These are phyloP conservation scores for Clarias batrachus DNA, from an alignment of 2,113 vertebrate species.

Conservation along the genomic window DNA sequence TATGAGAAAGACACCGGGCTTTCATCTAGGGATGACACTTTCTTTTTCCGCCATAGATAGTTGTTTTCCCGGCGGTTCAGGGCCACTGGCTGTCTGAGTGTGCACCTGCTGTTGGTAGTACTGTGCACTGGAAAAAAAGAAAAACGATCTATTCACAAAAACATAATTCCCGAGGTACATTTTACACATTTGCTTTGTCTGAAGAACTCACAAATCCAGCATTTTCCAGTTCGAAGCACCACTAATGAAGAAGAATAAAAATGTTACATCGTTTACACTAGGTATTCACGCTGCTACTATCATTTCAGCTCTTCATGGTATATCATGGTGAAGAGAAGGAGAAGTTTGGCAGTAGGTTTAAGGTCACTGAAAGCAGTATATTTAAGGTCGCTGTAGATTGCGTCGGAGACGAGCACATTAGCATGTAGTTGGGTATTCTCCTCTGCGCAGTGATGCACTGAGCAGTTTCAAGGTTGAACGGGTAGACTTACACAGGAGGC, in stretches of 20 bases:
- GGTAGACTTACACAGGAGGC: neutral
- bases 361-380: slow-evolving; percentile 41
- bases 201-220: neutral
- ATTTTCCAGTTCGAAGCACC: neutral
- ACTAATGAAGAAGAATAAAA: no score
- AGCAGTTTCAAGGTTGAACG: slow-evolving; percentile 37
- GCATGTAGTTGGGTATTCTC: slow-evolving; percentile 40
- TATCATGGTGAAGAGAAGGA: neutral
- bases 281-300: neutral
- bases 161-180: neutral
- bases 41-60: slow-evolving; percentile 8
- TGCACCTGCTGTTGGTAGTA: neutral
- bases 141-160: neutral
- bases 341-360: slow-evolving; percentile 20
- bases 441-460: slow-evolving; percentile 14
- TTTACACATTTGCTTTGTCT: neutral
- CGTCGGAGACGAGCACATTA: slow-evolving; percentile 26
- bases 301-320: neutral
- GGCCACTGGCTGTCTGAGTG: neutral
- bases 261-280: neutral
- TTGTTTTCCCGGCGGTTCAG: slow-evolving; percentile 30
- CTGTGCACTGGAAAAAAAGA: neutral
- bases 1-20: slow-evolving; percentile 6
- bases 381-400: slow-evolving; percentile 34
- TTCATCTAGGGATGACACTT: slow-evolving; percentile 29